These are phyloP conservation scores for Deilephila elpenor DNA, from an alignment of 2,888 invertebrate genomes.

Conservation along the genomic window DNA sequence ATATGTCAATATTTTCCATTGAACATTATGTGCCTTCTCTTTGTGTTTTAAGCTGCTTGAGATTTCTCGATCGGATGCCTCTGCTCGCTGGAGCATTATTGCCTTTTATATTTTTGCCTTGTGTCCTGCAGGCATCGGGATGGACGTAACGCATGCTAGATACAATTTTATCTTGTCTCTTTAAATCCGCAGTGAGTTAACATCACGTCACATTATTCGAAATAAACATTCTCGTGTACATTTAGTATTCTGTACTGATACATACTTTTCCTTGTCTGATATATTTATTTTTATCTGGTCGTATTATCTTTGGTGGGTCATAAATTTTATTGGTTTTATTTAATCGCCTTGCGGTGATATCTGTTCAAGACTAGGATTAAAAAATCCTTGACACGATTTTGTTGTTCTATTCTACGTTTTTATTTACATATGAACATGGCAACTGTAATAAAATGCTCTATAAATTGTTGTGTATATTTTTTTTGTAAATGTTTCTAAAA, in stretches of 20 bases:
- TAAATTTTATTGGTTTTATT: constrained; percentile 1
- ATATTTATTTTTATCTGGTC: background rate
- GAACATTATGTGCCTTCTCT: constrained; percentile 7
- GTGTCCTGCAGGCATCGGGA: constrained; percentile 43
- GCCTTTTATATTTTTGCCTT: constrained; percentile 57
- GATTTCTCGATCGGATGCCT: constrained; percentile 49
- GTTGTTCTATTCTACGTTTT: background rate
- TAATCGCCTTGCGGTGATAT: background rate
- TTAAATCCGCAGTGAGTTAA: background rate
- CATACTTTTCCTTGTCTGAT: background rate
- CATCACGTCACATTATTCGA: background rate
- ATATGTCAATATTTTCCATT: background rate
- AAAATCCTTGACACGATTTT: background rate
- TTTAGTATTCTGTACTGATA: background rate
- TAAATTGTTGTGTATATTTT: no score
- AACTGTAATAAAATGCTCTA: no score
- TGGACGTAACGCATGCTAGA: constrained; percentile 3
- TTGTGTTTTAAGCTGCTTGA: constrained; percentile 37
- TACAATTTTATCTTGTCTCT: background rate
- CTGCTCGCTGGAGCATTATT: constrained; percentile 54
- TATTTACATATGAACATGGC: no score
- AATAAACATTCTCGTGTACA: background rate
- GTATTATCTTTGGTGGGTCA: background rate
- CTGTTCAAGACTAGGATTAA: background rate
- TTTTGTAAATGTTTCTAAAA: no score